Conservation (phyloP, 2,888 invertebrate species). For the Crepidodera aurea region DNA sequence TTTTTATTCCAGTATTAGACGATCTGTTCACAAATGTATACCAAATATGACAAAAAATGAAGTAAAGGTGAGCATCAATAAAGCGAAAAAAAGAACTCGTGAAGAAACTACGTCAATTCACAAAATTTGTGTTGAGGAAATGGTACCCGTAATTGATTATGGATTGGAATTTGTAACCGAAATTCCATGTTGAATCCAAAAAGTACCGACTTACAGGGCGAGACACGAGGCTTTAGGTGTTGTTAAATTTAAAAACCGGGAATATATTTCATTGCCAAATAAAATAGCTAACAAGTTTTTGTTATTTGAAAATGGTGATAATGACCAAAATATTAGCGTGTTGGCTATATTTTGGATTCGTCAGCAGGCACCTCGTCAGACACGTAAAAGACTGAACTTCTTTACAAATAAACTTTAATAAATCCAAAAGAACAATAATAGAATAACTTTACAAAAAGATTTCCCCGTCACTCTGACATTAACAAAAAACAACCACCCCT, state of each 20-base stretch:
- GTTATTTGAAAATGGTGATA: background rate
- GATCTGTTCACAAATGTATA: background rate
- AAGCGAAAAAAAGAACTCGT: background rate
- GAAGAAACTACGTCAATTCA: background rate
- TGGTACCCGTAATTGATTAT: background rate
- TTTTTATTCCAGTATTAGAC: background rate
- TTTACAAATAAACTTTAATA: too few species aligned
- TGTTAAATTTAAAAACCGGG: background rate
- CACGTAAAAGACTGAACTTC: too few species aligned
- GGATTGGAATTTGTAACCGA: background rate
- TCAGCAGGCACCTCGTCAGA: too few species aligned
- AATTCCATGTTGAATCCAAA: background rate
- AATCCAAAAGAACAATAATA: too few species aligned
- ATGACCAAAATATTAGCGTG: background rate
- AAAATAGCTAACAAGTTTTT: background rate
- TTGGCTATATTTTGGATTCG: too few species aligned
- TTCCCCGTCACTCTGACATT: too few species aligned
- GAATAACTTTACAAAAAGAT: too few species aligned
- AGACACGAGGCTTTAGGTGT: constrained; percentile 3
- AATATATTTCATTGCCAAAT: background rate
- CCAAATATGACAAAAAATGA: background rate
- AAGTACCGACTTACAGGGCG: background rate
- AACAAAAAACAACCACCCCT: too few species aligned
- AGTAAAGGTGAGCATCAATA: background rate
- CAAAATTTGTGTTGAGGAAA: background rate